Percentiles rank a stretch among this genome's conserved stretches.
These are phyloP conservation scores for Acleris literana DNA, from an alignment of 2,888 invertebrate genomes.

Conservation along the genomic window DNA sequence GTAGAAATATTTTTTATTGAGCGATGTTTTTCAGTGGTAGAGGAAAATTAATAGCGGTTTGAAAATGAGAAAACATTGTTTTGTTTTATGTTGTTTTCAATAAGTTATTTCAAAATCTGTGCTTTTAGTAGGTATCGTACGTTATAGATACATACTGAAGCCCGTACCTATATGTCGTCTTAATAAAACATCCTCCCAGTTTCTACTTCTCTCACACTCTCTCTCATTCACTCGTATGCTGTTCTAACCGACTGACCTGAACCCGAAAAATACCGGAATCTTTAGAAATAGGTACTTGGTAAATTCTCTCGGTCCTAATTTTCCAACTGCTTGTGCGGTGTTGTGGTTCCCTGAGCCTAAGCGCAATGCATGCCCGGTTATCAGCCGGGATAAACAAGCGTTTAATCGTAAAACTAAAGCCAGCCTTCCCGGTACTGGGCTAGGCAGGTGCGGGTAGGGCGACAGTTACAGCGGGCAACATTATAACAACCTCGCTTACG, in stretches of 20 bases:
- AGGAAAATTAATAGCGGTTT: conserved; percentile 9
- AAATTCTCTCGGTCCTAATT: background rate
- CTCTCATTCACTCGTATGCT: too few species aligned
- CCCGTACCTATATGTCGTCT: too few species aligned
- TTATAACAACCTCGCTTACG: too few species aligned
- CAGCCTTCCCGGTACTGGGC: conserved; percentile 39
- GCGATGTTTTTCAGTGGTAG: conserved; percentile 10
- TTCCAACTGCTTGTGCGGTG: conserved; percentile 9
- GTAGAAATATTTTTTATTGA: conserved; percentile 31
- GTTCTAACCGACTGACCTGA: too few species aligned
- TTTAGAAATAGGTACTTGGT: too few species aligned
- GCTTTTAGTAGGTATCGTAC: background rate
- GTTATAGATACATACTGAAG: too few species aligned
- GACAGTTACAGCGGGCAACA: conserved; percentile 8
- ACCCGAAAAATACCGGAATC: too few species aligned
- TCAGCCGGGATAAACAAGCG: conserved; percentile 43
- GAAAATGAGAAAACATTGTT: conserved; percentile 33
- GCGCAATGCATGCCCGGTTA: conserved; percentile 29
- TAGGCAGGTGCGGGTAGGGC: conserved; percentile 20
- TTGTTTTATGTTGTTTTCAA: conserved; percentile 21
- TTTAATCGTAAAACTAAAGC: conserved; percentile 45
- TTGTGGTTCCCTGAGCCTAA: conserved; percentile 22
- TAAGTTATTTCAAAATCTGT: conserved; percentile 11
- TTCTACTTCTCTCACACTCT: too few species aligned
- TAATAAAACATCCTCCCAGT: too few species aligned